phyloP scores from a whole-genome alignment of 2,113 vertebrate species.

The Tragulus kanchil region DNA sequence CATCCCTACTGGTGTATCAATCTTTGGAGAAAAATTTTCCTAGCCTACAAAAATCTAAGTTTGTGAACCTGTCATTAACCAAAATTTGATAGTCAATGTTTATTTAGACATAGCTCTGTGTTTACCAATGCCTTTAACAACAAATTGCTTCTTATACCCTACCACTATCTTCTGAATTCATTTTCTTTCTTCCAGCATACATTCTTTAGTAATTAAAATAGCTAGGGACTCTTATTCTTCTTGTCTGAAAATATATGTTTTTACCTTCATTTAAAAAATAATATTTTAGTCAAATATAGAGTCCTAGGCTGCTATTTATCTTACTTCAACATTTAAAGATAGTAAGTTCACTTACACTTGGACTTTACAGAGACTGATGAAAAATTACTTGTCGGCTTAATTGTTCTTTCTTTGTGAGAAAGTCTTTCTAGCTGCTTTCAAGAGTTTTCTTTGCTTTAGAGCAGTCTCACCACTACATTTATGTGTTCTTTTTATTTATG shows the following conservation, averaged over 20 bases:
- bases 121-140: not conserved
- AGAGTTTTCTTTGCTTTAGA: not conserved
- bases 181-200: not conserved
- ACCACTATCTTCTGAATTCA: not conserved
- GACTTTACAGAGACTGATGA: not conserved
- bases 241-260: conserved; percentile 6
- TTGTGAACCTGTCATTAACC: not conserved
- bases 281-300: conserved; percentile 14
- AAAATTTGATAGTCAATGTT: not conserved
- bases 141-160: not conserved
- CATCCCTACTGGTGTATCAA: not conserved
- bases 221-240: not conserved
- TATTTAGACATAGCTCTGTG: not conserved
- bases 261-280: not conserved
- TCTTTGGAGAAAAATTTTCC: conserved; percentile 27
- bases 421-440: conserved; percentile 36
- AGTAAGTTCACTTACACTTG: not conserved
- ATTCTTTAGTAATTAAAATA: not conserved
- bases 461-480: not conserved
- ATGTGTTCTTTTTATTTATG: conserved; percentile 8
- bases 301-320: not conserved
- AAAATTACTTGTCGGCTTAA: not conserved
- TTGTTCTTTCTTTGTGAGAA: not conserved
- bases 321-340: conserved; percentile 32
- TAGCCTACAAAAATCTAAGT: not conserved